Evolutionary conservation across 2,113 vertebrate genomes (phyloP).

Genomic region (Sclerurus mexicanus): DNA sequence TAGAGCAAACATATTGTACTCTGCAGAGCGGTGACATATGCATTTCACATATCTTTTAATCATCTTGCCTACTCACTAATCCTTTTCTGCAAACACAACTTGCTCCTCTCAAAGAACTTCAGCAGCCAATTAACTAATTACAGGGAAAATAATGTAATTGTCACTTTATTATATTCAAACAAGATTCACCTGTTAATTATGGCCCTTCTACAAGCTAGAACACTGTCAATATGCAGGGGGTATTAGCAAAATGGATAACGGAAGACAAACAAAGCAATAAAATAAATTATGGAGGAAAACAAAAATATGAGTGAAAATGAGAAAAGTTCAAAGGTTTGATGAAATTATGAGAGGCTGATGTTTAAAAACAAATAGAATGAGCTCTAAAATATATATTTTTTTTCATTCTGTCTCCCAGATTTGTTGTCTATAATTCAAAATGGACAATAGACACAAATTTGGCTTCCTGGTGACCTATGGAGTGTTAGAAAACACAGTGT

Average conservation of each 20-base stretch:
- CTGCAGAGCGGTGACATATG: neutral
- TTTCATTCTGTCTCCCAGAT: neutral
- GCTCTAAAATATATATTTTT: neutral
- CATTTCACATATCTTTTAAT: neutral
- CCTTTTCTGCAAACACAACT: neutral
- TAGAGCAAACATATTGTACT: neutral
- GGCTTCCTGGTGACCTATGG: neutral
- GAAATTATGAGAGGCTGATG: neutral
- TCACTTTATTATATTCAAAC: neutral
- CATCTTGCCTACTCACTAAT: neutral
- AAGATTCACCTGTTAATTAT: neutral
- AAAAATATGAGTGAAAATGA: neutral
- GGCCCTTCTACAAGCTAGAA: neutral
- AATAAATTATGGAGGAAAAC: neutral
- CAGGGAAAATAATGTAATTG: neutral
- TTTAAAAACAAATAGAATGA: neutral
- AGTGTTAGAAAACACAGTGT: neutral
- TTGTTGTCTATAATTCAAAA: neutral
- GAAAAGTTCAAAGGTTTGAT: neutral
- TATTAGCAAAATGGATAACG: neutral
- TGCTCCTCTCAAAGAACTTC: neutral
- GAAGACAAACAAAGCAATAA: neutral
- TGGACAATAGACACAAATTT: neutral
- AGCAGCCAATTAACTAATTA: neutral
- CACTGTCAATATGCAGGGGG: neutral